phyloP scores from a whole-genome alignment of 2,888 invertebrate genomes.

The Leptinotarsa rubiginosa region DNA sequence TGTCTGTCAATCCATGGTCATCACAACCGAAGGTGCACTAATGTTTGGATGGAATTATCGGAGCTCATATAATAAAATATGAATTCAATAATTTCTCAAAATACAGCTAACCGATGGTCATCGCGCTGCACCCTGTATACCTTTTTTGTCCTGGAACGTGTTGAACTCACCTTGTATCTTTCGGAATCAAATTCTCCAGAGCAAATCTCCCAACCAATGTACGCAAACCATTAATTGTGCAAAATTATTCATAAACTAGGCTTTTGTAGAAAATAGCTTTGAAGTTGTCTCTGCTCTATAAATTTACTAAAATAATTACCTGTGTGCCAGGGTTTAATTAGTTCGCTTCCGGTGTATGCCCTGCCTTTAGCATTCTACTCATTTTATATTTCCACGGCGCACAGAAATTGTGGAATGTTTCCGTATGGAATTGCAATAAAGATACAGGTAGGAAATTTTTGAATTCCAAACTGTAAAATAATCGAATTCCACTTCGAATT shows the following conservation, averaged over 20 bases:
- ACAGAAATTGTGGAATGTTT: not conserved
- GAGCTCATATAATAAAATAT: too few relatives aligned
- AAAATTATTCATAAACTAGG: not conserved
- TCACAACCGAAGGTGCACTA: too few relatives aligned
- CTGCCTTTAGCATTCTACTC: conserved; percentile 13
- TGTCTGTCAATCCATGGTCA: too few relatives aligned
- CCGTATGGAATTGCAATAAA: not conserved
- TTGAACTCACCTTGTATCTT: too few relatives aligned
- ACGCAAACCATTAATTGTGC: conserved; percentile 2
- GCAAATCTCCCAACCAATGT: not conserved
- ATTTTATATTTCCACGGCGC: not conserved
- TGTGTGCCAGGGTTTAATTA: conserved; percentile 26
- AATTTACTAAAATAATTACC: conserved; percentile 28
- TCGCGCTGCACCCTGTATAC: too few relatives aligned
- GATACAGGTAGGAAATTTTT: not conserved
- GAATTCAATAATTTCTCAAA: too few relatives aligned
- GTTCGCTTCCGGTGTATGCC: conserved; percentile 21
- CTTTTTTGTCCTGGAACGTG: too few relatives aligned
- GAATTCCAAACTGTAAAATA: too few relatives aligned
- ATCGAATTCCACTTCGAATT: too few relatives aligned
- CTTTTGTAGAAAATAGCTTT: conserved; percentile 13
- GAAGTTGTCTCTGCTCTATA: conserved; percentile 23
- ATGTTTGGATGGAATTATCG: too few relatives aligned
- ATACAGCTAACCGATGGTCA: too few relatives aligned
- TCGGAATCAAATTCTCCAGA: not conserved